Evolutionary conservation across 2,797 vertebrate genomes (phyloP), one percentile per base, ranked within the genome.

Genomic region (Sternarchorhynchus goeldii): DNA sequence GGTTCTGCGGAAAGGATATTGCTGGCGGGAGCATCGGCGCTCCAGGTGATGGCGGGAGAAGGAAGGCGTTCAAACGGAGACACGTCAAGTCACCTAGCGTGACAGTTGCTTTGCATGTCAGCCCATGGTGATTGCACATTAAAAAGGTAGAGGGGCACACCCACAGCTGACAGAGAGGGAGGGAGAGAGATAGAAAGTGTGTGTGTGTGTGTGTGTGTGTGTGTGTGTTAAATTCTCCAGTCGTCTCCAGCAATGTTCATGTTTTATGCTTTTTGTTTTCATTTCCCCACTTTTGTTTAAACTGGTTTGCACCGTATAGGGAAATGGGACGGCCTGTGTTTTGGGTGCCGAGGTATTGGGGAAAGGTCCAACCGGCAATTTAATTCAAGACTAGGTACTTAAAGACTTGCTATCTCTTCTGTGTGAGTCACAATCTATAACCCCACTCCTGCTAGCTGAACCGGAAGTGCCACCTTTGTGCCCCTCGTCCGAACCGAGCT

Each of bases 31-130:
- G 18, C 41, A 14, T 74, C 55, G n/a, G 10, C 6, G 3, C 66
- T 66, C 5, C 41, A 18, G 18, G 32, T 69, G 67, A 8, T 14
- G 31, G 18, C 65, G 20, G 21, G 25, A 66, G 69, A 67, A 57
- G 41, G 3, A 12, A 73, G 32, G 57, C 50, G 53, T 79, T 76
- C 5, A 39, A 69, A 76, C 63, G 78, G 34, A 8, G 21, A 77
- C 64, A 31, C 34, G 12, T 20, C 16, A 1, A 60, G 56, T 65
- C 68, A 73, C 20, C 7, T 32, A 68, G 32, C 73, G 70, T 53
- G 69, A 66, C 73, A 20, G 32, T 21, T 39, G 65, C 50, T 76
- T 76, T 67, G 58, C 74, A 69, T 36, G 10, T 29, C 45, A 80
- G 55, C 34, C 20, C 18, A 39, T 7, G 21, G 66, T 74, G 76